Evolutionary conservation across 2,797 vertebrate species (phyloP).

Genomic region (Cetoscarus ocellatus): DNA sequence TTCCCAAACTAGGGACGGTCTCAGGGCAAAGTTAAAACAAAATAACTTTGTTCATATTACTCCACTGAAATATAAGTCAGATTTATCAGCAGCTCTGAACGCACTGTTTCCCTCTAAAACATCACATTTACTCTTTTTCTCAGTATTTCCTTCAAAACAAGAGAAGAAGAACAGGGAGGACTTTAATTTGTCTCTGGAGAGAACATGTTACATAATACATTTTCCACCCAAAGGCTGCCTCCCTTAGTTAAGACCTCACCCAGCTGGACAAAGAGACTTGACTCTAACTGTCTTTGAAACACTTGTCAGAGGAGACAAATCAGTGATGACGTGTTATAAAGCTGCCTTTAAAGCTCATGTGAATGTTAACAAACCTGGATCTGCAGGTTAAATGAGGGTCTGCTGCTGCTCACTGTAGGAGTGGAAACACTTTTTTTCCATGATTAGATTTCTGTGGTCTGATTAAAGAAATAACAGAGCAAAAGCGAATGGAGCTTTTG

Average conservation of each 20-base stretch:
- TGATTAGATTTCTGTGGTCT: neutral
- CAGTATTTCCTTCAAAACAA: slow-evolving; percentile 62
- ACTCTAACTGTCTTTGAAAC: slow-evolving; percentile 17
- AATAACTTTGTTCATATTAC: slow-evolving; percentile 9
- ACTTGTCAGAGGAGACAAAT: slow-evolving; percentile 6
- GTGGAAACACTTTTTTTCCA: neutral
- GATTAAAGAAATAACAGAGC: neutral
- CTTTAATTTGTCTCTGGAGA: slow-evolving; percentile 57
- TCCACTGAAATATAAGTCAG: slow-evolving; percentile 30
- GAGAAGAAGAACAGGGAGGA: slow-evolving; percentile 48
- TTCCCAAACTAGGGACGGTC: slow-evolving; percentile 10
- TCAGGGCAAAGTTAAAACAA: slow-evolving; percentile 22
- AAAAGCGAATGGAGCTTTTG: neutral
- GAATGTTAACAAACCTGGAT: slow-evolving; percentile 6
- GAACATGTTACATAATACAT: slow-evolving; percentile 60
- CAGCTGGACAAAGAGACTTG: slow-evolving; percentile 29
- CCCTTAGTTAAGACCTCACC: slow-evolving; percentile 28
- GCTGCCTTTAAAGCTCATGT: slow-evolving; percentile 2
- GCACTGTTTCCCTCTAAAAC: slow-evolving; percentile 66
- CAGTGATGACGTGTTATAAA: slow-evolving; percentile 3
- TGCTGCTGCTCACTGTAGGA: neutral
- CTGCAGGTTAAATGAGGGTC: slow-evolving; percentile 7
- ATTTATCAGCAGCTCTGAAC: slow-evolving; percentile 36
- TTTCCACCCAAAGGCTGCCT: slow-evolving; percentile 50
- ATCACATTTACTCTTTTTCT: slow-evolving; percentile 51